Conservation (phyloP, 2,113 vertebrate genomes). For the Megaptera novaeangliae region DNA sequence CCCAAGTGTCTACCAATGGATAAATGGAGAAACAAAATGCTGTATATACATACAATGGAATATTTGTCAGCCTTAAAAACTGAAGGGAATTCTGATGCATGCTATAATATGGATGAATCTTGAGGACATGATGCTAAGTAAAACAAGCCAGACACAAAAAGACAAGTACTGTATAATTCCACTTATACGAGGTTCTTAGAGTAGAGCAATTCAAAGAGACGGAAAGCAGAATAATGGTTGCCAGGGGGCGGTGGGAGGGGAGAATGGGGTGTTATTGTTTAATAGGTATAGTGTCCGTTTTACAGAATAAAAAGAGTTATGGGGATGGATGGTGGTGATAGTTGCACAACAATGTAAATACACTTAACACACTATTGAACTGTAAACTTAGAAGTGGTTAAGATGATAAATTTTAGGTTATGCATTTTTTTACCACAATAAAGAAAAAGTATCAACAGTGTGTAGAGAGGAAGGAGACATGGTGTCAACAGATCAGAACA, state of each 20-base stretch:
- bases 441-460: not conserved
- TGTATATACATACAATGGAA: too few relatives aligned
- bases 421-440: not conserved
- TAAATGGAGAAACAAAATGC: not conserved
- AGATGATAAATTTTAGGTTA: not conserved
- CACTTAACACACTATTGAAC: not conserved
- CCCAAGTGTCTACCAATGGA: not conserved
- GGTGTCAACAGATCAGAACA: not conserved
- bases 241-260: accelerated
- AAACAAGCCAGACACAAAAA: not conserved
- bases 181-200: not conserved
- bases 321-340: not conserved
- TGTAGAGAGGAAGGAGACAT: not conserved
- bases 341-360: not conserved
- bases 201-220: not conserved
- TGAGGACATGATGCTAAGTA: not conserved
- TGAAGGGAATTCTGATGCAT: not conserved
- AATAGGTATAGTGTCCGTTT: not conserved
- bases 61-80: not conserved
- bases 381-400: not conserved
- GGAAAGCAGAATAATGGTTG: not conserved
- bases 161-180: not conserved
- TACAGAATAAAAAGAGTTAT: not conserved
- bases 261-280: not conserved
- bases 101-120: not conserved